phyloP scores from a whole-genome alignment of 2,888 invertebrate species.

The Leistus spinibarbis region DNA sequence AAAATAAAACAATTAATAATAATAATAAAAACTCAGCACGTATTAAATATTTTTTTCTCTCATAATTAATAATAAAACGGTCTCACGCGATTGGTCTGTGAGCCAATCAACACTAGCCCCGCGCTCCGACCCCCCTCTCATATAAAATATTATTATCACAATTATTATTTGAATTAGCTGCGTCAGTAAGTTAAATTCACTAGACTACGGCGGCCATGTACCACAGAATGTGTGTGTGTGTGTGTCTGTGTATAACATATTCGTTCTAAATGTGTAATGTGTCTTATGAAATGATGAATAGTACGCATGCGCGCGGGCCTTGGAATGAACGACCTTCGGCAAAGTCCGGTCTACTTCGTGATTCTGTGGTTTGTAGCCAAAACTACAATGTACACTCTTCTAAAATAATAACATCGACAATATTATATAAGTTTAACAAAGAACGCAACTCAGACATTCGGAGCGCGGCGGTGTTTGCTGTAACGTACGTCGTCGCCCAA shows the following conservation, averaged over 20 bases:
- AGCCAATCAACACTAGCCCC: neutral
- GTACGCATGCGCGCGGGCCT: too few relatives aligned
- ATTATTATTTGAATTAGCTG: conserved; percentile 33
- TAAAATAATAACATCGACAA: conserved; percentile 45
- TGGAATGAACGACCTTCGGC: too few relatives aligned
- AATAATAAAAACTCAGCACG: conserved; percentile 48
- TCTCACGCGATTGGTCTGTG: conserved; percentile 18
- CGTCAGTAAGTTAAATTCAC: neutral
- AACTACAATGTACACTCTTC: neutral
- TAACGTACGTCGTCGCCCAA: conserved; percentile 43
- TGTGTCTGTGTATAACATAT: too few relatives aligned
- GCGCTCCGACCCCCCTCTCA: conserved; percentile 5
- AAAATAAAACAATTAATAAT: conserved; percentile 50
- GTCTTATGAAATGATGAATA: too few relatives aligned
- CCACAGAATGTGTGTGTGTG: too few relatives aligned
- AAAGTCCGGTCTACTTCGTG: too few relatives aligned
- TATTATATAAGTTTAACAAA: conserved; percentile 58
- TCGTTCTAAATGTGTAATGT: too few relatives aligned
- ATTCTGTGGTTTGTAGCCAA: neutral
- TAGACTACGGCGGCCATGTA: neutral
- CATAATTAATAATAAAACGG: conserved; percentile 24
- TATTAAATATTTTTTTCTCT: conserved; percentile 15
- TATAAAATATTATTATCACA: conserved; percentile 23
- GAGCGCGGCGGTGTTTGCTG: conserved; percentile 46
- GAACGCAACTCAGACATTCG: conserved; percentile 56